Base-by-base conservation (phyloP, 2,888 invertebrate genomes). In the Frankliniella fusca region DNA sequence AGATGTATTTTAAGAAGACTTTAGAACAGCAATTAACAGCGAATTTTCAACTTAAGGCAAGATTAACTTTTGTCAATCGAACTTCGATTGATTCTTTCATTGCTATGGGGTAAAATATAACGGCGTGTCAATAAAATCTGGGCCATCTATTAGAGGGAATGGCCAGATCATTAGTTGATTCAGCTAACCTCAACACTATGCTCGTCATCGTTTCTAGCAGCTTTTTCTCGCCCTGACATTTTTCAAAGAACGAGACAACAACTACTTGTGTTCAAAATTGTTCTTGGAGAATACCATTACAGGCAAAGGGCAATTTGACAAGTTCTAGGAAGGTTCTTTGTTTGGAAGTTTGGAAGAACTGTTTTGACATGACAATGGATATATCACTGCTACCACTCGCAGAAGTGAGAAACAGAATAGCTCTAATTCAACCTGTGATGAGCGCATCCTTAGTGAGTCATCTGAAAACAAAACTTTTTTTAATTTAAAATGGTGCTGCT, bases 131-230 rank as follows among this genome's bases (percentile, higher is more conserved):
- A 61, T 61, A 5, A 10, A 1, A n/a, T 7, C 7, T 18, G 7
- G 61, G 7, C 15, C 61, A 61, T 7, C 8, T 18, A 61, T 20
- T 18, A 20, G 18, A n/a, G 61, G 61, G 61, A 61, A 20, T 7
- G 61, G n/a, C 20, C 8, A 18, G n/a, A 18, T 61, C 80, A 54
- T n/a, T 65, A 81, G 10, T 49, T 65, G 54, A 48, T 48, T 80
- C 27, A 82, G 85, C 87, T 84, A 86, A 89, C 89, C 88, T 89
- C 89, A 79, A 89, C 89, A 85, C 89, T 89, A 84, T 88, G 88
- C 82, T 88, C 88, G 84, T 89, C 89, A 83, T 87, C 85, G 84
- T 85, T 87, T 86, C 88, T 88, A 20, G 86, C 85, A 82, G 85
- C 84, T 82, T 87, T 84, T 70, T 88, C 88, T 84, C 87, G 86